A percentile compares a stretch with the other conserved stretches of the same genome.
Conservation (phyloP, 64 coral and sea anemone genomes). For the Exaiptasia diaphana region DNA sequence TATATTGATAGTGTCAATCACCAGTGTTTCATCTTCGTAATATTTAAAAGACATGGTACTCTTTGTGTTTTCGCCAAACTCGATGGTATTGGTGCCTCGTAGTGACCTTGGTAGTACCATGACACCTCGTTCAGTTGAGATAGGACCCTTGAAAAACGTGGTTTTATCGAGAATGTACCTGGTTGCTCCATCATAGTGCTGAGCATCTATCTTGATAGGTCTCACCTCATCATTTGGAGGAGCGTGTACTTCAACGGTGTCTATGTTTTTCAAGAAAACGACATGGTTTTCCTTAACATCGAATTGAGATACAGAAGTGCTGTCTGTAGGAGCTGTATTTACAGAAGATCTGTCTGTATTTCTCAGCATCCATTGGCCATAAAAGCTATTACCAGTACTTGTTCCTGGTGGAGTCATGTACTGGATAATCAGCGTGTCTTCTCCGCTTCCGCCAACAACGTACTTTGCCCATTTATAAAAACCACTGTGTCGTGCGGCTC, state of each 20-base stretch:
- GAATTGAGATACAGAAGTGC: background rate
- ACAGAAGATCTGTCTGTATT: no score
- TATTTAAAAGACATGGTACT: conserved; percentile 15
- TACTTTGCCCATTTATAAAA: conserved; percentile 9
- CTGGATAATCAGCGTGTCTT: background rate
- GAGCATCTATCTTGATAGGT: background rate
- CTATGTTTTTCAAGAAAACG: conserved; percentile 5
- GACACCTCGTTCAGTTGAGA: background rate
- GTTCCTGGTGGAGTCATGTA: background rate
- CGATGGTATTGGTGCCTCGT: background rate
- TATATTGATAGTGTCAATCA: background rate
- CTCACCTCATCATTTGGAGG: no score
- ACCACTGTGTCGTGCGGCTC: background rate
- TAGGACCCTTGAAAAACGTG: background rate
- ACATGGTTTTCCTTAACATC: background rate
- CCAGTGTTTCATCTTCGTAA: background rate
- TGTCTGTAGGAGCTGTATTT: no score
- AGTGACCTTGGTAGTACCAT: background rate
- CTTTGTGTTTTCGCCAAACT: background rate
- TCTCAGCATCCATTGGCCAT: background rate
- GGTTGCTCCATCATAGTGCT: background rate
- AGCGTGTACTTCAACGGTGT: background rate
- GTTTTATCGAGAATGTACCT: background rate
- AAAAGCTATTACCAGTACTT: background rate
- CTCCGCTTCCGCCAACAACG: conserved; percentile 6